These are phyloP conservation scores for Chinchilla lanigera DNA, from an alignment of 2,113 vertebrate species.

Conservation along the genomic window DNA sequence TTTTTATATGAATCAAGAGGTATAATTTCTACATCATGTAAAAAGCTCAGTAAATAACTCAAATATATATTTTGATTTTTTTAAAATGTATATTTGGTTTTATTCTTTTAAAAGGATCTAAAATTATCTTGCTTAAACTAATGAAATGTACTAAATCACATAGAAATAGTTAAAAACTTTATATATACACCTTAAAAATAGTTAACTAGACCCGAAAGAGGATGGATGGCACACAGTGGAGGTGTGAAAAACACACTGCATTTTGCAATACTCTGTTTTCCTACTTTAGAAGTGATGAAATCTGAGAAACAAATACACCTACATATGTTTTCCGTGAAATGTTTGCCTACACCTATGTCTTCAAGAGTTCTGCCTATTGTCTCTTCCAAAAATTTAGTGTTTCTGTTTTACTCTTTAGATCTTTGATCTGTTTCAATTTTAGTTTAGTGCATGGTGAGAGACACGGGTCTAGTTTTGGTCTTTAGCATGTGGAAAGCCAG, in stretches of 20 bases:
- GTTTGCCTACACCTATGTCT: not conserved
- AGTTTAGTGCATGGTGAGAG: not conserved
- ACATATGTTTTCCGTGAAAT: not conserved
- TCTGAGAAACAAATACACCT: constrained; percentile 63
- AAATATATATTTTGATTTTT: not conserved
- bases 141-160: not conserved
- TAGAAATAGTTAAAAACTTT: constrained; percentile 14
- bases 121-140: not conserved
- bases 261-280: not conserved
- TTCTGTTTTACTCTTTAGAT: not conserved
- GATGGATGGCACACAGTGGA: not conserved
- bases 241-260: constrained; percentile 18
- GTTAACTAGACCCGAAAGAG: not conserved
- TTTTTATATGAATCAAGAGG: not conserved
- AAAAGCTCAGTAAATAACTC: not conserved
- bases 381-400: not conserved
- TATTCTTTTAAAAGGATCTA: not conserved
- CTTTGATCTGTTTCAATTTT: not conserved
- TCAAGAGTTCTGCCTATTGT: not conserved
- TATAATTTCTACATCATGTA: not conserved
- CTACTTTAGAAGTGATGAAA: not conserved
- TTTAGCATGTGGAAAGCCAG: not conserved
- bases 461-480: not conserved
- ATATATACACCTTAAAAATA: constrained; percentile 22
- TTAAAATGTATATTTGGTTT: not conserved